Evolutionary conservation across 2,113 vertebrate species (phyloP).

Genomic region (Sapayoa aenigma): DNA sequence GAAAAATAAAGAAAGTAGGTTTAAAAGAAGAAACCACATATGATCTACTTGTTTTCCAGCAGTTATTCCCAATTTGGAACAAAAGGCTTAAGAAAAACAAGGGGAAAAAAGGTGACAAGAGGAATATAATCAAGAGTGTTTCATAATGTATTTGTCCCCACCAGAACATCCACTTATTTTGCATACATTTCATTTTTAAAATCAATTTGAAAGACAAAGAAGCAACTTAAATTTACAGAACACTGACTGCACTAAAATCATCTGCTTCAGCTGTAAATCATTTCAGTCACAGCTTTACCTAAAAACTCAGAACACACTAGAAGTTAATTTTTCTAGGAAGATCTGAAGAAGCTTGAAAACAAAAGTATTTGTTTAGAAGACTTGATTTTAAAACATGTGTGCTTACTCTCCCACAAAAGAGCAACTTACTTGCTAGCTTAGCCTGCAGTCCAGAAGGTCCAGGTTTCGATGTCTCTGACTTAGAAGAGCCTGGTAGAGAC

Average conservation of each 20-base stretch:
- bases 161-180: background rate
- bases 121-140: background rate
- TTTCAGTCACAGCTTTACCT: background rate
- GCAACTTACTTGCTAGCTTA: conserved; percentile 97
- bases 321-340: background rate
- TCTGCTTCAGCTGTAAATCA: background rate
- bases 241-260: background rate
- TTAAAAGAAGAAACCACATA: background rate
- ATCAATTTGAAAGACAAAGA: background rate
- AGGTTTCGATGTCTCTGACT: conserved; percentile 96
- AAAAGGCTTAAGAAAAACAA: background rate
- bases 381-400: background rate
- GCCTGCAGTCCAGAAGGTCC: conserved; percentile 99
- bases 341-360: background rate
- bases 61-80: background rate
- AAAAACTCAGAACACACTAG: background rate
- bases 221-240: background rate
- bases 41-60: background rate
- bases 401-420: background rate
- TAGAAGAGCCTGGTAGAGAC: conserved; percentile 96
- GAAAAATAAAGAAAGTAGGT: background rate
- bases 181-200: background rate
- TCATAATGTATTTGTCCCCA: background rate
- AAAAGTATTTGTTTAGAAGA: background rate
- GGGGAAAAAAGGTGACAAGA: background rate